These are phyloP conservation scores for Drosophila pallidifrons DNA, from an alignment of 1,140 invertebrate species.

Conservation along the genomic window DNA sequence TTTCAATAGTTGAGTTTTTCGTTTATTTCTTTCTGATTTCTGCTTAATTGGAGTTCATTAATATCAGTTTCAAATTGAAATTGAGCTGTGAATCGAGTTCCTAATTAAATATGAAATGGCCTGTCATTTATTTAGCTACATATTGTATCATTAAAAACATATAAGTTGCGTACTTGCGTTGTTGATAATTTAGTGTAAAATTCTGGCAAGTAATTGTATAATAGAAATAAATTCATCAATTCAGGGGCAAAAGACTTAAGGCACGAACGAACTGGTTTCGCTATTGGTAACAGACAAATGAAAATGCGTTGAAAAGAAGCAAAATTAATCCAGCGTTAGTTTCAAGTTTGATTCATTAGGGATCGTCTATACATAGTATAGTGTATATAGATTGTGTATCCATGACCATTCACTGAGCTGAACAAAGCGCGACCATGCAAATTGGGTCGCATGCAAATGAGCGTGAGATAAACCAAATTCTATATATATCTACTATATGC, in stretches of 20 bases:
- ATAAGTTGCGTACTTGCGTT: conserved; percentile 41
- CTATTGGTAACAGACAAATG: not conserved
- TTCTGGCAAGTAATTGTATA: conserved; percentile 58
- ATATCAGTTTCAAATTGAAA: conserved; percentile 63
- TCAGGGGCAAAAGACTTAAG: conserved; percentile 63
- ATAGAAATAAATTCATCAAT: conserved; percentile 35
- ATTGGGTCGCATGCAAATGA: conserved; percentile 52
- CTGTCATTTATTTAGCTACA: conserved; percentile 29
- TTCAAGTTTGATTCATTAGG: conserved; percentile 39
- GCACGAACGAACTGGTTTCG: conserved; percentile 31
- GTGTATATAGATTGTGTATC: not conserved
- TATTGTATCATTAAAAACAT: conserved; percentile 34
- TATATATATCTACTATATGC: conserved; percentile 20
- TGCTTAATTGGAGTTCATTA: conserved; percentile 79
- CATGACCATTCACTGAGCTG: not conserved
- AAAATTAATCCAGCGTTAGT: conserved; percentile 27
- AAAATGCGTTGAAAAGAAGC: conserved; percentile 10
- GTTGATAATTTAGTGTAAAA: conserved; percentile 66
- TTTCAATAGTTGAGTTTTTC: conserved; percentile 26
- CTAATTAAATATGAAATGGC: conserved; percentile 65
- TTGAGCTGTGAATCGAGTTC: conserved; percentile 62
- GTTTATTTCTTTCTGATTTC: conserved; percentile 22
- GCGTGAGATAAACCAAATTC: conserved; percentile 23
- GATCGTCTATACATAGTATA: conserved; percentile 12
- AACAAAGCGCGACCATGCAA: conserved; percentile 1